Base-by-base conservation (phyloP, 30 jellyfish, hydroid and myxozoan species). In the Sanderia malayensis region DNA sequence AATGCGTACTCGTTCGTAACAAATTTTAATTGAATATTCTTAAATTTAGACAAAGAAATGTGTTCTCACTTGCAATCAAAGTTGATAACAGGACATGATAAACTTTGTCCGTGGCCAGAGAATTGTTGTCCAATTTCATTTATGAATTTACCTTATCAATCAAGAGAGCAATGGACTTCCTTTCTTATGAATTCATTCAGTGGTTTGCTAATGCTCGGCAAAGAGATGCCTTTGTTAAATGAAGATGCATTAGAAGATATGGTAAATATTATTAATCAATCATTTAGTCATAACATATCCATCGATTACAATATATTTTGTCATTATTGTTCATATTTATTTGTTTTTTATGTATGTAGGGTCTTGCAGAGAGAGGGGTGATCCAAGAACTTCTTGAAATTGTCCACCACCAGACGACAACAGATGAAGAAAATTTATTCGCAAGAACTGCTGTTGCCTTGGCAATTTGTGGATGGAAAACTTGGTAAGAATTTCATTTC, bases 51-150 rank as follows among this genome's bases (percentile, higher is more conserved):
- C 72, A 63, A 71, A 44, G 94, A 73, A 31, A 73, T 84, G 41
- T 84, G 95, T 76, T 57, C 60, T 9, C 62, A 67, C 25, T 46
- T 85, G 30, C 67, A 84, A 60, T 77, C 62, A 45, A 71, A 84
- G 31, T 69, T 92, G 58, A 83, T 73, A 58, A 92, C 79, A 22
- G 96, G 96, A 1, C 99, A 93, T 70, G 86, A 81, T 47, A 78
- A 85, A 61, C 76, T 85, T 24, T 93, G 99, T 57, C 99, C 96
- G 1, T 93, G 99, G 99, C 99, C 94, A 46, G 90, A 86, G 0
- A 93, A 72, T 46, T 96, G 95, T 2, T 73, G 99, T 58, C 96
- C 96, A 22, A 79, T 61, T 23, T 84, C 96, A 0, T 93, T 80
- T 55, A 53, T 81, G 52, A 49, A 65, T 37, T 65, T 93, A 47